These are phyloP conservation scores for Colossoma macropomum DNA, from an alignment of 2,113 vertebrate species.

Conservation along the genomic window DNA sequence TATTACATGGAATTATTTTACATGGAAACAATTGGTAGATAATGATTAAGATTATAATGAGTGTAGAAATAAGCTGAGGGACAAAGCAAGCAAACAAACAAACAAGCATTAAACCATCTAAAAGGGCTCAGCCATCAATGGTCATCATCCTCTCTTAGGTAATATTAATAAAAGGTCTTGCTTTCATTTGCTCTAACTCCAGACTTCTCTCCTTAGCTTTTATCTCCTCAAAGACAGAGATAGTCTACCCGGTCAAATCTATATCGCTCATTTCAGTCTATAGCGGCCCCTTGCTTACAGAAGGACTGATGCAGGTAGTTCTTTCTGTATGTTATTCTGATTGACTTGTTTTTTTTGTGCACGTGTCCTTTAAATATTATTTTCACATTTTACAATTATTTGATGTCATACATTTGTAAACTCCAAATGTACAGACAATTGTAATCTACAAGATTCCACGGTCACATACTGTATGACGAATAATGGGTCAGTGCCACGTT, in stretches of 20 bases:
- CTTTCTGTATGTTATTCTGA: conserved; percentile 68
- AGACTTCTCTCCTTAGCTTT: conserved; percentile 75
- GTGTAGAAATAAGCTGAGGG: no score
- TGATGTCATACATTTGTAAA: not conserved
- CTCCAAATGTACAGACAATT: no score
- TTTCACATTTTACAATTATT: conserved; percentile 35
- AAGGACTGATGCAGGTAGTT: conserved; percentile 73
- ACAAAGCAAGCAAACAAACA: no score
- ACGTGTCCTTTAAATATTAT: conserved; percentile 33
- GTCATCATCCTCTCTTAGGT: conserved; percentile 40
- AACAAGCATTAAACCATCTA: no score
- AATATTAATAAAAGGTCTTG: conserved; percentile 52
- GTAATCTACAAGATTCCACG: not conserved
- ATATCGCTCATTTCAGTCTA: conserved; percentile 74
- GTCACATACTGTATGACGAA: not conserved
- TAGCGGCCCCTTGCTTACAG: conserved; percentile 72
- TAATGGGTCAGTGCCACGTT: not conserved
- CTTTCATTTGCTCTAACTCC: conserved; percentile 69
- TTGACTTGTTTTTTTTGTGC: conserved; percentile 48
- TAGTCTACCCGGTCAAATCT: conserved; percentile 79
- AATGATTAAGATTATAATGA: no score
- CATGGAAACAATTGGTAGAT: no score
- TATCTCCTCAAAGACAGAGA: conserved; percentile 76
- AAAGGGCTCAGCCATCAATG: conserved; percentile 65
- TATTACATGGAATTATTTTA: no score